Evolutionary conservation across 1,140 invertebrate species (phyloP).

Genomic region (Drosophila nikananu): DNA sequence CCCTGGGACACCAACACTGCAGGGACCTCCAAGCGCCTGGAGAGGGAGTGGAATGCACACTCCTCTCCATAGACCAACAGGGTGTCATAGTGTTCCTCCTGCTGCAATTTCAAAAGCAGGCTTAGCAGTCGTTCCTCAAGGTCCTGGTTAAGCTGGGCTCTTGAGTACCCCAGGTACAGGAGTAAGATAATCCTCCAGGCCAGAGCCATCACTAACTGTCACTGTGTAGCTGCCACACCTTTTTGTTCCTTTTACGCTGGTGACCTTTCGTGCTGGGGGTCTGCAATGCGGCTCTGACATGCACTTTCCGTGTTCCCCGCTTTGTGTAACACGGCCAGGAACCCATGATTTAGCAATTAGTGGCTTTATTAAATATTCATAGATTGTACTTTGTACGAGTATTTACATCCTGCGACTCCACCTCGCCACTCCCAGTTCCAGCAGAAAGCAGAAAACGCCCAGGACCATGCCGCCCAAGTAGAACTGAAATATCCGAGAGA

Average conservation of each 20-base stretch:
- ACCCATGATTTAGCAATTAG: conserved; percentile 9
- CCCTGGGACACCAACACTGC: conserved; percentile 27
- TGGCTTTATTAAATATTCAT: conserved; percentile 14
- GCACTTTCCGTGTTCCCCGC: conserved; percentile 13
- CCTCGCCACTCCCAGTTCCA: conserved; percentile 14
- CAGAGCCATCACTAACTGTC: conserved; percentile 17
- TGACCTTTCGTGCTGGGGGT: neutral
- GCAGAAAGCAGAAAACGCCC: conserved; percentile 23
- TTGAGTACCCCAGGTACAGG: neutral
- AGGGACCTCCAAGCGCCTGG: conserved; percentile 13
- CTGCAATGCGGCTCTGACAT: neutral
- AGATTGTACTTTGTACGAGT: neutral
- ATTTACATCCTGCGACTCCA: neutral
- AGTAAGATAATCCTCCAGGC: conserved; percentile 15
- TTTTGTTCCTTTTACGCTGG: conserved; percentile 1
- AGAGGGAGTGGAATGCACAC: conserved; percentile 38
- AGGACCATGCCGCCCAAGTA: conserved; percentile 11
- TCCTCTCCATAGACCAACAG: conserved; percentile 33
- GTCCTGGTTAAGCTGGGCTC: neutral
- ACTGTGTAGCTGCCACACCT: neutral
- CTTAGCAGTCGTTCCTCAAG: conserved; percentile 6
- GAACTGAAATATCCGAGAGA: conserved; percentile 34
- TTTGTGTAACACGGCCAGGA: conserved; percentile 1
- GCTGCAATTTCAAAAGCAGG: conserved; percentile 24
- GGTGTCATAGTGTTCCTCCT: conserved; percentile 42